These are phyloP conservation scores for Illadopsis cleaveri DNA, from an alignment of 2,113 vertebrate genomes.

Conservation along the genomic window DNA sequence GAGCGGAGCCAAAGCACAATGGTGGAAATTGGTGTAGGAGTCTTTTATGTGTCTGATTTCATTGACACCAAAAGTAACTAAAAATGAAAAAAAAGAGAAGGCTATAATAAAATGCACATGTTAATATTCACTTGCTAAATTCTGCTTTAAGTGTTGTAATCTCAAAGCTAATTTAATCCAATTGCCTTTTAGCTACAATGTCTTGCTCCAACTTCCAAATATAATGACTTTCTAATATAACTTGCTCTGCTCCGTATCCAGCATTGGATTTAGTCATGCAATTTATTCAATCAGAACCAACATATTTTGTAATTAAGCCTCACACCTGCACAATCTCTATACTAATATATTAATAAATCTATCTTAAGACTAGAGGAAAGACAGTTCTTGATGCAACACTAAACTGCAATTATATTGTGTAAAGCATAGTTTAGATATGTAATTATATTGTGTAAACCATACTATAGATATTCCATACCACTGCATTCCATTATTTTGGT, in stretches of 20 bases:
- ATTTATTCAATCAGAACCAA: constrained; percentile 63
- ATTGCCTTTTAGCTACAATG: constrained; percentile 71
- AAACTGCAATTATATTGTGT: neutral
- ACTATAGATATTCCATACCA: neutral
- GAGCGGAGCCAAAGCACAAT: constrained; percentile 14
- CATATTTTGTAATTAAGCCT: constrained; percentile 58
- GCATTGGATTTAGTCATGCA: constrained; percentile 58
- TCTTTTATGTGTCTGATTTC: constrained; percentile 38
- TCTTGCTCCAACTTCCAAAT: constrained; percentile 67
- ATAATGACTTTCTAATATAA: constrained; percentile 76
- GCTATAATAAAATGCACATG: constrained; percentile 66
- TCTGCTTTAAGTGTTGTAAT: constrained; percentile 66
- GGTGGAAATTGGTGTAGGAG: constrained; percentile 33
- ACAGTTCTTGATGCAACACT: neutral
- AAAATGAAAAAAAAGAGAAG: neutral
- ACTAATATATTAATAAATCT: neutral
- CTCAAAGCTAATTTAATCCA: constrained; percentile 71
- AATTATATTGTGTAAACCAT: neutral
- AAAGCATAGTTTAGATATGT: neutral
- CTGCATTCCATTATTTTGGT: neutral
- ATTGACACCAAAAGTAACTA: constrained; percentile 31
- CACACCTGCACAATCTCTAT: neutral
- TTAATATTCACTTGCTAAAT: constrained; percentile 69
- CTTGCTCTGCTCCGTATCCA: constrained; percentile 63
- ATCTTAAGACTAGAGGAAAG: neutral